A percentile compares a stretch with the other conserved stretches of the same genome.
phyloP scores from a whole-genome alignment of 2,888 invertebrate species.

The Cyrtodaria siliqua region DNA sequence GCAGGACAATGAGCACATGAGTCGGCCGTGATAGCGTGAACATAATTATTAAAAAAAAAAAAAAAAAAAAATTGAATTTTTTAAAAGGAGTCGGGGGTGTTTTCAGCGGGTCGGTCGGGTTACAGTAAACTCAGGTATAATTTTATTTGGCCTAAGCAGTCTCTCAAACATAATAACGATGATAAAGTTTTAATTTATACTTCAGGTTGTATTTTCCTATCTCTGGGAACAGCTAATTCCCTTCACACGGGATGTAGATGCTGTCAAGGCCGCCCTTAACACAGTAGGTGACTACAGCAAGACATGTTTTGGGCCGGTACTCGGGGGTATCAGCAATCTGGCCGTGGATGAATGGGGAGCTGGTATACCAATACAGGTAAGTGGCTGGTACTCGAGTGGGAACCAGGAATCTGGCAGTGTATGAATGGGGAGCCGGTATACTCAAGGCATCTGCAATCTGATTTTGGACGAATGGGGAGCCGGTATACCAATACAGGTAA shows the following conservation, averaged over 20 bases:
- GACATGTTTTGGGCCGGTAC: constrained; percentile 93
- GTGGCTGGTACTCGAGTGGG: constrained; percentile 91
- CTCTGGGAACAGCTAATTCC: constrained; percentile 88
- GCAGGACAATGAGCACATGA: too few species aligned
- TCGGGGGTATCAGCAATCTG: constrained; percentile 92
- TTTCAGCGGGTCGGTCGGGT: too few species aligned
- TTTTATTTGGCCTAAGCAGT: too few species aligned
- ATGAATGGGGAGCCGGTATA: constrained; percentile 95
- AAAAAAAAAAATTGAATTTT: too few species aligned
- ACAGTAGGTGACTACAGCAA: constrained; percentile 94
- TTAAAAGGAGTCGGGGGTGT: too few species aligned
- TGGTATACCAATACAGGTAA: constrained; percentile 93
- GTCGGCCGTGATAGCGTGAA: too few species aligned
- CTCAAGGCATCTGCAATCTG: constrained; percentile 93
- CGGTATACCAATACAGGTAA: constrained; percentile 93
- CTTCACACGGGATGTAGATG: constrained; percentile 95
- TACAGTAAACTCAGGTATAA: too few species aligned
- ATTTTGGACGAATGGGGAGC: constrained; percentile 95
- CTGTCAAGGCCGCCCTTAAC: constrained; percentile 91
- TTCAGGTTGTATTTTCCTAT: constrained; percentile 86
- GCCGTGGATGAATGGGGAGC: constrained; percentile 95
- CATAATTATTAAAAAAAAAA: too few species aligned
- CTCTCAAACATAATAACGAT: too few species aligned
- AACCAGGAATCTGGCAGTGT: constrained; percentile 92
- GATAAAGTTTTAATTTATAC: constrained; percentile 11